Evolutionary conservation across 1,140 invertebrate genomes (phyloP).

Genomic region (Nasonia longicornis): DNA sequence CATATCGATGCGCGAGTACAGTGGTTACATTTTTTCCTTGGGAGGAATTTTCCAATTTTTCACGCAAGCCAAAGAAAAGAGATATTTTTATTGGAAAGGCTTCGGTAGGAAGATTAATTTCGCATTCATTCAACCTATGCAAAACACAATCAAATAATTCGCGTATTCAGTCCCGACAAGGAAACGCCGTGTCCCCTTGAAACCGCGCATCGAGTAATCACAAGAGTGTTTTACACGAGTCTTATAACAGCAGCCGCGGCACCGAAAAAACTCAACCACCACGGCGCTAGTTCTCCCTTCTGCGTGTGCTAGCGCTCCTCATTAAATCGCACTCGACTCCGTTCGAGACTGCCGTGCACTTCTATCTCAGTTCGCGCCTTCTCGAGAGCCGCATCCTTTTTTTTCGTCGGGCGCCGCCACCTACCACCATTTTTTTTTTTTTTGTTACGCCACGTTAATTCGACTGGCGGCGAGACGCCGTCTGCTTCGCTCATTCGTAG

Average conservation of each 20-base stretch:
- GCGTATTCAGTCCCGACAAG: neutral
- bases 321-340: constrained; percentile 52
- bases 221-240: neutral
- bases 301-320: constrained; percentile 35
- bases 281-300: neutral
- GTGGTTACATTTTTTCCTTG: no score
- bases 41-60: no score
- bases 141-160: no score
- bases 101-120: no score
- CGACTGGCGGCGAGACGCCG: neutral
- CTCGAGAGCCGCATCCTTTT: neutral
- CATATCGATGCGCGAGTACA: no score
- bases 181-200: neutral
- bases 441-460: neutral
- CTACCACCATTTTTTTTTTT: neutral
- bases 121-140: no score
- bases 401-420: neutral
- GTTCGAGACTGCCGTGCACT: neutral
- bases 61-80: no score
- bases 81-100: no score
- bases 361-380: constrained; percentile 42
- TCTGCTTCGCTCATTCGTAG: neutral
- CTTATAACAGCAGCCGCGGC: neutral
- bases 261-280: constrained; percentile 3
- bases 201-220: neutral